A percentile compares a stretch with the other conserved stretches of the same genome.
Evolutionary conservation across 2,797 vertebrate genomes (phyloP).

Genomic region (Rhinatrema bivittatum): DNA sequence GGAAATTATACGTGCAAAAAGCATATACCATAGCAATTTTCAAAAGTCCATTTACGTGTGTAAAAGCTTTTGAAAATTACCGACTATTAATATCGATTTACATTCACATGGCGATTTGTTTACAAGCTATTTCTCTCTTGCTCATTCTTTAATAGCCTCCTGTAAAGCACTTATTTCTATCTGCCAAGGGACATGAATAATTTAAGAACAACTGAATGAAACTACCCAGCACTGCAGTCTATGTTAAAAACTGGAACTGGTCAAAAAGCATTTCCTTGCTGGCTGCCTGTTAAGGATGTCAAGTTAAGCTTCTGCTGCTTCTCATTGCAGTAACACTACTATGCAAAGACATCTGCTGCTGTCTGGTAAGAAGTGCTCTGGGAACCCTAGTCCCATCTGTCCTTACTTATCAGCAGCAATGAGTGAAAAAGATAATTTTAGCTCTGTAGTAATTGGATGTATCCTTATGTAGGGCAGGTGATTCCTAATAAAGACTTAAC

Average conservation of each 20-base stretch:
- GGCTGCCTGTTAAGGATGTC: not conserved
- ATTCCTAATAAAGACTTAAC: not conserved
- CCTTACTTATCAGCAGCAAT: not conserved
- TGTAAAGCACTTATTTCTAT: constrained; percentile 15
- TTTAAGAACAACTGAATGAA: constrained; percentile 14
- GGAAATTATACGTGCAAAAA: no score
- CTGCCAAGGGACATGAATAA: constrained; percentile 16
- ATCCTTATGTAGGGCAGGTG: not conserved
- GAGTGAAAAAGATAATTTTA: not conserved
- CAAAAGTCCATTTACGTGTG: no score
- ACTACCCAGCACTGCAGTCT: constrained; percentile 6
- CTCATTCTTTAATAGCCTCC: constrained; percentile 6
- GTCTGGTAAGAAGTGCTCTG: not conserved
- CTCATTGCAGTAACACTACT: not conserved
- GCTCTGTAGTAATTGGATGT: not conserved
- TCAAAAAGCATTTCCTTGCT: not conserved
- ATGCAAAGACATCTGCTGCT: not conserved
- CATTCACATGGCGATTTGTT: constrained; percentile 31
- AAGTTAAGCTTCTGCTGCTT: not conserved
- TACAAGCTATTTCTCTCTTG: constrained; percentile 17
- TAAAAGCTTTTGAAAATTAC: constrained; percentile 23
- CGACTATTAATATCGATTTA: constrained; percentile 28
- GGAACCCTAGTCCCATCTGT: not conserved
- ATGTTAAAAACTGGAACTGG: not conserved
- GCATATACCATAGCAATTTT: no score